These are phyloP conservation scores for Nestor notabilis DNA, from an alignment of 2,113 vertebrate species.

Conservation along the genomic window DNA sequence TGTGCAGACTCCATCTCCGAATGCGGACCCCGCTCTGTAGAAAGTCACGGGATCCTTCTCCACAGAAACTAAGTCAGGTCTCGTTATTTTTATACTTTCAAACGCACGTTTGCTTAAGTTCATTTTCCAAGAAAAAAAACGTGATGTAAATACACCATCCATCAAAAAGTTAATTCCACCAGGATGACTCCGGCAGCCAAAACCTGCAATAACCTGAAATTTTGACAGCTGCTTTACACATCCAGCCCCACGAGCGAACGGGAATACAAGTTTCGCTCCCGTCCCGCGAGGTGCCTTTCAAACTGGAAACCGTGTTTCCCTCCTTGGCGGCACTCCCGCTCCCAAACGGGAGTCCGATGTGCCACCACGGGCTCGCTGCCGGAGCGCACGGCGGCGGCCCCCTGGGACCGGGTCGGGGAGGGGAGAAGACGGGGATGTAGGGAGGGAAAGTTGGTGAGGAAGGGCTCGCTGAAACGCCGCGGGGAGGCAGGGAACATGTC, in stretches of 20 bases:
- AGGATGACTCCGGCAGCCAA: neutral
- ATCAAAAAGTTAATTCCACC: neutral
- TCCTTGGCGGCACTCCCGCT: neutral
- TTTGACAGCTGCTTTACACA: neutral
- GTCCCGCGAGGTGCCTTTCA: neutral
- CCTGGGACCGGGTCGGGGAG: neutral
- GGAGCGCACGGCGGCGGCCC: neutral
- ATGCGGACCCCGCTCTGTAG: accelerated
- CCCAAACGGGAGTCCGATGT: neutral
- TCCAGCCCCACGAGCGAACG: neutral
- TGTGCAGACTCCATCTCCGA: neutral
- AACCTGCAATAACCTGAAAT: neutral
- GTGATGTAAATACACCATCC: neutral
- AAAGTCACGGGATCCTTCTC: neutral
- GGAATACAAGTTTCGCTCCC: neutral
- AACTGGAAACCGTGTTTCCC: neutral
- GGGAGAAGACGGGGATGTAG: no score
- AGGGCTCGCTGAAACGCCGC: neutral
- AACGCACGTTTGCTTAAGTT: neutral
- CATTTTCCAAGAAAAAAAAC: neutral
- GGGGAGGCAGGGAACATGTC: neutral
- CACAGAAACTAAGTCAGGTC: neutral
- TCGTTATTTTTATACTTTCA: neutral
- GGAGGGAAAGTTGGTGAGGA: neutral
- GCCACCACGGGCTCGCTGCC: neutral